Base-by-base conservation (phyloP, 53 echinoderm and acorn worm genomes). In the Mesocentrotus franciscanus region DNA sequence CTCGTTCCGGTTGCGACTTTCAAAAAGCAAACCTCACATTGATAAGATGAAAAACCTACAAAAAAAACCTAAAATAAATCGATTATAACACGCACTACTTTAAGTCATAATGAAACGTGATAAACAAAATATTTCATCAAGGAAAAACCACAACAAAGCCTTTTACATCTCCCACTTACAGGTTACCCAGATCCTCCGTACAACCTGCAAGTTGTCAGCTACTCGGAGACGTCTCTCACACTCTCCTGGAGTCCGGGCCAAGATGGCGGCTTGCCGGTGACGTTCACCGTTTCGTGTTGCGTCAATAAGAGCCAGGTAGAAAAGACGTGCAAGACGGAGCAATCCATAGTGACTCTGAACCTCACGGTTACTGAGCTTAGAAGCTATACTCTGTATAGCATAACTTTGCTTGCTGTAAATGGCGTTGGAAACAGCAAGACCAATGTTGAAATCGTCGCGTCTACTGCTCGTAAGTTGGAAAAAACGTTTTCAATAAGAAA, bases 181-280 rank as follows among this genome's bases (percentile, higher is more conserved):
- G 87, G 87, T 58, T 87, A 57, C 87, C 87, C 87, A 57, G 56
- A 87, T n/a, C 49, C 57, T 58, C 91, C 91, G 8, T 13, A 24
- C 10, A 30, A 91, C 91, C 62, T 91, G 11, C 39, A 9, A 4
- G 91, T 91, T 35, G 55, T 29, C 62, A 90, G 90, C 90, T 90
- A 59, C 26, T 90, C 90, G 2, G 58, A 57, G 27, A 27, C 90
- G 17, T 90, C 90, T n/a, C 56, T 90, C 4, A 59, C 59, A 9
- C 29, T 90, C 27, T 56, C 90, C 10, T 90, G 90, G 90, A 90
- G 2, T 10, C 59, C 90, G 2, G 90, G 90, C 10, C 27, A 90
- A 57, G 90, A 90, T 59, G 90, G 90, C n/a, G 90, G 90, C 27
- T 59, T 60, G 59, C 90, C 90, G n/a, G 24, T 60, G n/a, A 58